Evolutionary conservation across 2,888 invertebrate genomes (phyloP).

Genomic region (Andricus curvator): DNA sequence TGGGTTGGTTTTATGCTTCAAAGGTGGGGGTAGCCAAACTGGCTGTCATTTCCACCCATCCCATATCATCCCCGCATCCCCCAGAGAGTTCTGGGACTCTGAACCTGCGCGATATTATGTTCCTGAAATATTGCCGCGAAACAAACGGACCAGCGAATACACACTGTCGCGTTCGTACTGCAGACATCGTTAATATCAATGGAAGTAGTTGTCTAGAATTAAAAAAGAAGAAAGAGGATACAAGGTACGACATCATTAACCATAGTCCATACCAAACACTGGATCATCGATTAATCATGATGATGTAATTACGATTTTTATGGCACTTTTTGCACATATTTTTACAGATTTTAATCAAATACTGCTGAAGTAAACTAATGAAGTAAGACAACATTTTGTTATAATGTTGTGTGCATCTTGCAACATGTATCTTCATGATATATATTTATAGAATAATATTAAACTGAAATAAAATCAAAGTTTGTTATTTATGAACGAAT

Average conservation of each 20-base stretch:
- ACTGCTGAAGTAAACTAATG: not conserved
- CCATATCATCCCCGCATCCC: conserved; percentile 8
- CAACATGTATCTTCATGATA: no score
- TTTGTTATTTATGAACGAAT: not conserved
- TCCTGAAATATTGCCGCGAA: conserved; percentile 20
- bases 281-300: no score
- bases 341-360: not conserved
- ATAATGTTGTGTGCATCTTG: not conserved
- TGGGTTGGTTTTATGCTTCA: conserved; percentile 35
- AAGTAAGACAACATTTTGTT: not conserved
- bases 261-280: not conserved
- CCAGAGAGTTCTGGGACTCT: conserved; percentile 22
- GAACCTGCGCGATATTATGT: conserved; percentile 14
- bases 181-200: not conserved
- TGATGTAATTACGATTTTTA: not conserved
- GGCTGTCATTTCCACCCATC: conserved; percentile 53
- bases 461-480: not conserved
- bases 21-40: conserved; percentile 43
- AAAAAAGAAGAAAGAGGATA: not conserved
- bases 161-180: not conserved
- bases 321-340: not conserved
- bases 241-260: not conserved
- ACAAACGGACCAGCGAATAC: conserved; percentile 2
- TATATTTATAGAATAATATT: not conserved
- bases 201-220: conserved; percentile 8